Conservation (phyloP, 2,113 vertebrate species). For the Corythornis madagascariensis region DNA sequence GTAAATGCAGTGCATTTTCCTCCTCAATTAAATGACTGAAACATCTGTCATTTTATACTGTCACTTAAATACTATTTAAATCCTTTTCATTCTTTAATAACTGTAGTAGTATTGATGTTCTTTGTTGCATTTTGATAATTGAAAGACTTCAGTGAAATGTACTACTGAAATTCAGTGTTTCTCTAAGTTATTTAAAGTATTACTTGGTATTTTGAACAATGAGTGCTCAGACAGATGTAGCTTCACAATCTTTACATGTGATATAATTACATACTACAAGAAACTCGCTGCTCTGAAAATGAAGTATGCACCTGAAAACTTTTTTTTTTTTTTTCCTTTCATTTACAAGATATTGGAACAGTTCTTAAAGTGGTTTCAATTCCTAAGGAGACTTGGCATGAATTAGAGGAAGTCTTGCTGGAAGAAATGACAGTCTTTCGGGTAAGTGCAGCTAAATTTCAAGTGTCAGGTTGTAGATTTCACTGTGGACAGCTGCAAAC, state of each 20-base stretch:
- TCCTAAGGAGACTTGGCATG: slow-evolving; percentile 96
- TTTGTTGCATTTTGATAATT: not conserved
- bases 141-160: not conserved
- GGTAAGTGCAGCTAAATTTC: slow-evolving; percentile 79
- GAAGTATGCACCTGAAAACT: not conserved
- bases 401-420: slow-evolving; percentile 95
- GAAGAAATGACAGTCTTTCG: slow-evolving; percentile 97
- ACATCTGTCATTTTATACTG: slow-evolving; percentile 1
- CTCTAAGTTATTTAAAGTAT: not conserved
- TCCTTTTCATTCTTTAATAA: not conserved
- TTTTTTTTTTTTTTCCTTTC: not conserved
- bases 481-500: slow-evolving; percentile 64
- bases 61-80: not conserved
- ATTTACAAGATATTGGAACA: slow-evolving; percentile 87
- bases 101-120: not conserved
- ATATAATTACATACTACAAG: not conserved
- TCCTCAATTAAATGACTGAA: not conserved
- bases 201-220: not conserved
- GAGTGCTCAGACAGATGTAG: not conserved
- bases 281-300: not conserved
- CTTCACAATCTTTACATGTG: not conserved
- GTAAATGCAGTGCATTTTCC: not conserved
- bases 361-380: slow-evolving; percentile 97
- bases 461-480: slow-evolving; percentile 60
- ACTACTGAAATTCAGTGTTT: not conserved